Base-by-base conservation (phyloP, 2,113 vertebrate genomes). In the Hippocampus comes region DNA sequence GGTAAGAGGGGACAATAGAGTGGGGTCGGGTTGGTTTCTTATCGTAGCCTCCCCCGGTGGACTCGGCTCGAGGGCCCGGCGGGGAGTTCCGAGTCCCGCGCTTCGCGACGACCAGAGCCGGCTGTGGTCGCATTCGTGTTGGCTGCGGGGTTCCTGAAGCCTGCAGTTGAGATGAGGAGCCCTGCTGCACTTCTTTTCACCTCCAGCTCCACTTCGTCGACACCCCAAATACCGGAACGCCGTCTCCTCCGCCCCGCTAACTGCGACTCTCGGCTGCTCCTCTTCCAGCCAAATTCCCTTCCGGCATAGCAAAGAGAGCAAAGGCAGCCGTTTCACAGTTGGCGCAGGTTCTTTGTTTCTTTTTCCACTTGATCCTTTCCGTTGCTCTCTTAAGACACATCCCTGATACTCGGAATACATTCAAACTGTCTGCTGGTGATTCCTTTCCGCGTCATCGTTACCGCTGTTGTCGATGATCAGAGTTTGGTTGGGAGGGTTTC, bases 131-230 rank as follows among this genome's bases (percentile, higher is more conserved):
- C 30, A 34, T 34, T 34, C 75, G 68, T 34, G 70, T 84, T 85
- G 78, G 67, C 79, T 70, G 57, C 82, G 84, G 84, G 84, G 81
- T 85, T 75, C 70, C 80, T 68, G 82, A 74, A 76, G 79, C 78
- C 83, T 81, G 78, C 80, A 75, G 78, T 79, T 83, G 81, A 76
- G 87, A 88, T 81, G 86, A 20, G 2, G 15, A 61, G 9, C 9
- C n/a, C 53, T 11, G 53, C 80, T 86, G 89, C 89, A 87, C 81
- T 87, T 85, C 79, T 89, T 87, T 84, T 84, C 83, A 86, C 83
- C 85, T 83, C 80, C 78, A 82, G 78, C 87, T 83, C 82, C 76
- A 84, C 74, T 15, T 6, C 1, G 14, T 78, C 63, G n/a, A 63
- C 30, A 4, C 30, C 30, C 30, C 30, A 34, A 34, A 34, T 34